Conservation (phyloP, 2,888 invertebrate genomes). For the Amphipoea lucens region DNA sequence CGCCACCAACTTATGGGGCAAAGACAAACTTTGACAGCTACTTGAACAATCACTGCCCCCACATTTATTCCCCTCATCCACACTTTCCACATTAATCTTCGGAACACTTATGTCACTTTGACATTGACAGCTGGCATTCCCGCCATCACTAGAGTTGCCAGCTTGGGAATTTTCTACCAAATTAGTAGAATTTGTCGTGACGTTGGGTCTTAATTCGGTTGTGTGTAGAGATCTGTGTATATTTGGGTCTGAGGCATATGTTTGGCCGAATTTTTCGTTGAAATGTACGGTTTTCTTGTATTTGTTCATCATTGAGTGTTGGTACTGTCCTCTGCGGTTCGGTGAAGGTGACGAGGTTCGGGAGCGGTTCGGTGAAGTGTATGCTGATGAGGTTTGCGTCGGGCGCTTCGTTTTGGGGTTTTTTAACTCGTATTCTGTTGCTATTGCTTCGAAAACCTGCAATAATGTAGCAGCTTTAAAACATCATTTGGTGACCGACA, state of each 20-base stretch:
- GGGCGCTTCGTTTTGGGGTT: conserved; percentile 71
- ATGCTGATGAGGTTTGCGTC: conserved; percentile 76
- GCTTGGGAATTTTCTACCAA: conserved; percentile 63
- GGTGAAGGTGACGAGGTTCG: conserved; percentile 80
- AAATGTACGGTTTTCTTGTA: conserved; percentile 78
- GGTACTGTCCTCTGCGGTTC: conserved; percentile 81
- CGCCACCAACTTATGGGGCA: conserved; percentile 82
- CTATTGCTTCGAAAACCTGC: conserved; percentile 88
- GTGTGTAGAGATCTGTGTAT: conserved; percentile 74
- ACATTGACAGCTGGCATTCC: conserved; percentile 70
- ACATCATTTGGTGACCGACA: too few species aligned
- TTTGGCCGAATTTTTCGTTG: conserved; percentile 76
- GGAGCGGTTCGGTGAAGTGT: conserved; percentile 79
- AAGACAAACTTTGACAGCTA: conserved; percentile 68
- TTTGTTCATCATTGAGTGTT: conserved; percentile 82
- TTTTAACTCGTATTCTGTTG: conserved; percentile 85
- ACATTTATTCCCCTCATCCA: conserved; percentile 53
- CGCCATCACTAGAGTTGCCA: conserved; percentile 68
- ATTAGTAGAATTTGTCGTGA: conserved; percentile 65
- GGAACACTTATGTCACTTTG: conserved; percentile 64
- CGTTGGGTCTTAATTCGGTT: conserved; percentile 24
- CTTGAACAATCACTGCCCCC: conserved; percentile 51
- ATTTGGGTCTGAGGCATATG: conserved; percentile 83
- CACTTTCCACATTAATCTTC: conserved; percentile 71
- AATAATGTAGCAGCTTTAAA: conserved; percentile 14